These are phyloP conservation scores for Epirrhoe tristata DNA, from an alignment of 2,888 invertebrate species.

Conservation along the genomic window DNA sequence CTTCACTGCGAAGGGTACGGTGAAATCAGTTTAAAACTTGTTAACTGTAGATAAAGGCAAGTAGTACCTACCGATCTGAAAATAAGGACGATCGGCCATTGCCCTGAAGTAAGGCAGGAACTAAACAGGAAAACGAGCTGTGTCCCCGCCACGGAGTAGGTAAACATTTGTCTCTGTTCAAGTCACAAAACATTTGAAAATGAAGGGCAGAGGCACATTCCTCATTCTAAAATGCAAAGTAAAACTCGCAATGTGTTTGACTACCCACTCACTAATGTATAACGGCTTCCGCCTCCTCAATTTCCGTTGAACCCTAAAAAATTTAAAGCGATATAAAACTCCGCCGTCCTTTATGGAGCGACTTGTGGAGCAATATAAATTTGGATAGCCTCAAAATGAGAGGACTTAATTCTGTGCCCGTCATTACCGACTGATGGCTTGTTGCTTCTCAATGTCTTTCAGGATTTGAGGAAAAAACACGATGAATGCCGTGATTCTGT, in stretches of 20 bases:
- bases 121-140: too few relatives aligned
- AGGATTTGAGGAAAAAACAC: constrained; percentile 1
- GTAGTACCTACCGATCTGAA: too few relatives aligned
- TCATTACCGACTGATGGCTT: constrained; percentile 13
- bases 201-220: not conserved
- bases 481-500: constrained; percentile 1
- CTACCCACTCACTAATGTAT: constrained; percentile 28
- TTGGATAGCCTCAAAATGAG: constrained; percentile 37
- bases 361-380: constrained; percentile 47
- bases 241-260: constrained; percentile 22
- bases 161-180: too few relatives aligned
- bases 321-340: constrained; percentile 41
- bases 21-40: too few relatives aligned
- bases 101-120: too few relatives aligned
- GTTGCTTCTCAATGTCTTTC: constrained; percentile 6
- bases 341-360: constrained; percentile 40
- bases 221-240: constrained; percentile 4
- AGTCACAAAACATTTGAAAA: too few relatives aligned
- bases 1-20: too few relatives aligned
- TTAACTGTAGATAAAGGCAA: too few relatives aligned
- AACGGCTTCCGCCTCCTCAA: constrained; percentile 28
- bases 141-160: too few relatives aligned
- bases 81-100: too few relatives aligned
- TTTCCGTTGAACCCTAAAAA: constrained; percentile 39
- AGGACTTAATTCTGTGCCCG: constrained; percentile 30